A percentile compares a stretch with the other conserved stretches of the same genome.
phyloP scores from a whole-genome alignment of 1,140 invertebrate species.

The Stratiolaelaps scimitus region DNA sequence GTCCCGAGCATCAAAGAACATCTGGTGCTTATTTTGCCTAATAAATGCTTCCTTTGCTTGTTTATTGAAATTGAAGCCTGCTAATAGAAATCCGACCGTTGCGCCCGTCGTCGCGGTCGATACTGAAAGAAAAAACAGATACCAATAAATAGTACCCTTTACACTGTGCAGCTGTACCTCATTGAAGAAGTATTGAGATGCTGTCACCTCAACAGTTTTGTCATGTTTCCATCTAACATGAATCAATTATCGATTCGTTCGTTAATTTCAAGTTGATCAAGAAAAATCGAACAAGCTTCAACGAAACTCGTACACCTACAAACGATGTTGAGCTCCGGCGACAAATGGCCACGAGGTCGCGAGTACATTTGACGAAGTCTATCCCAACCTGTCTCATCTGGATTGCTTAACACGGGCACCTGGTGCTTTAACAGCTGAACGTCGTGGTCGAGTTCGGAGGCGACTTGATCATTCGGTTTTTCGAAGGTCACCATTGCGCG shows the following conservation, averaged over 20 bases:
- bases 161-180: background rate
- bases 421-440: too few relatives aligned
- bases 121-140: background rate
- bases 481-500: too few relatives aligned
- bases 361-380: background rate
- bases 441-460: too few relatives aligned
- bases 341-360: background rate
- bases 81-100: background rate
- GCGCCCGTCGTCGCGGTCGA: background rate
- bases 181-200: too few relatives aligned
- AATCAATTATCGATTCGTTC: background rate
- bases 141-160: background rate
- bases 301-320: background rate
- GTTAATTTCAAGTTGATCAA: too few relatives aligned
- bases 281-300: too few relatives aligned
- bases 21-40: background rate
- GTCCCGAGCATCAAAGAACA: background rate
- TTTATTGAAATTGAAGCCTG: background rate
- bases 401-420: too few relatives aligned
- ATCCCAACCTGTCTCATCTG: background rate
- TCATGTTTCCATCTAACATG: background rate
- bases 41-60: background rate
- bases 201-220: background rate
- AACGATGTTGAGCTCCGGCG: background rate
- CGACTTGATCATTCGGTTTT: too few relatives aligned